Base-by-base conservation (phyloP, 2,888 invertebrate species). In the Andrena marginata region DNA sequence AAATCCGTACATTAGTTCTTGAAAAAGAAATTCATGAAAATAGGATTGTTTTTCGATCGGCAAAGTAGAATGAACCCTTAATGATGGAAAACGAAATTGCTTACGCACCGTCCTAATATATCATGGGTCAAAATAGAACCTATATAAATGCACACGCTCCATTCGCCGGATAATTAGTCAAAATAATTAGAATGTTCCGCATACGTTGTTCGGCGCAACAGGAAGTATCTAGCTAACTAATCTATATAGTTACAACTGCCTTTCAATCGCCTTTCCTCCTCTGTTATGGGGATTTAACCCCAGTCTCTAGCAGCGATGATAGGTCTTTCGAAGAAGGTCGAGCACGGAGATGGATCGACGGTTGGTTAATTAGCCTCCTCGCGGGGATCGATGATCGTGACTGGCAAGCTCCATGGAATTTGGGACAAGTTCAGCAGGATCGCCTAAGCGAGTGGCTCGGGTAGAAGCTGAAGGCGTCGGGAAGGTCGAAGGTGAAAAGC, bases 391-490 rank as follows among this genome's bases (percentile, higher is more conserved):
- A 26, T 59, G 69, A 80, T 78, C 84, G 79, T 83, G 80, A 83
- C 72, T 72, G 48, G 87, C 67, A 69, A 78, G 74, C 78, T 49
- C 49, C 33, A 29, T 56, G 78, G 88, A 86, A 88, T 88, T 83
- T 83, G 85, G 86, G 86, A 86, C 87, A 88, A 88, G 88, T 88
- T 88, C 88, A 88, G 64, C 78, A 71, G 79, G 82, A 82, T 72
- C 65, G 82, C 20, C 79, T 86, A 69, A 71, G 69, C 69, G 63
- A 80, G 74, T 63, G 54, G 80, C 42, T 60, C 16, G 63, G 72
- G 75, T 76, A 77, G 76, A 65, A 68, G 76, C 63, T 65, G 71
- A 80, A 86, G 82, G 78, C 69, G 77, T 74, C 65, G 60, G 54
- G 76, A 83, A 88, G 88, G 88, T 88, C 84, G 79, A 75, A 88